phyloP scores from a whole-genome alignment of 2,113 vertebrate genomes.

The Lasiurus borealis region DNA sequence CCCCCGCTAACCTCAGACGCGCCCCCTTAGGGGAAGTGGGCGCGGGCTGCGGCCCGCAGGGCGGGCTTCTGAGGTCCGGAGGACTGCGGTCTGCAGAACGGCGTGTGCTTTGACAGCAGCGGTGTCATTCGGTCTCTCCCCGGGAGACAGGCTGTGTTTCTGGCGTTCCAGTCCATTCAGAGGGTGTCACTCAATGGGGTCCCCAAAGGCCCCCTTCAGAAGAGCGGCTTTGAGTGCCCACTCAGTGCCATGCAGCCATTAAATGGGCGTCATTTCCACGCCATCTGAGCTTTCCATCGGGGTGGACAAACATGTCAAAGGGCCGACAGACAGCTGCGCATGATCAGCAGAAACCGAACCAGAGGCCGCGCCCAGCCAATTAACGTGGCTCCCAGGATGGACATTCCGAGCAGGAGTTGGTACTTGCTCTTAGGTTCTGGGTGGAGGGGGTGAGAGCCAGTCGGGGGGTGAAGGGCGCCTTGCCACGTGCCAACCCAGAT shows the following conservation, averaged over 20 bases:
- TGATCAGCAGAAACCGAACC: not conserved
- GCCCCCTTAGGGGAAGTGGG: not conserved
- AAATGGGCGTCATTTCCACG: not conserved
- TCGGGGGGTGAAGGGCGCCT: not conserved
- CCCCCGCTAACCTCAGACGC: not conserved
- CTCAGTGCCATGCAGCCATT: constrained; percentile 12
- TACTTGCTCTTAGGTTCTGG: constrained; percentile 46
- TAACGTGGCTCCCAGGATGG: constrained; percentile 34
- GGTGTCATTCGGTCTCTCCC: constrained; percentile 49
- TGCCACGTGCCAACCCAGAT: not conserved
- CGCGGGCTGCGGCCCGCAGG: not conserved
- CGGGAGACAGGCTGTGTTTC: constrained; percentile 39
- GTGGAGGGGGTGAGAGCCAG: not conserved
- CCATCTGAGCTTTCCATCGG: constrained; percentile 21
- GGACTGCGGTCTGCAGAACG: constrained; percentile 39
- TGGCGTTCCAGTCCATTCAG: constrained; percentile 31
- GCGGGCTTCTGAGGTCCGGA: not conserved
- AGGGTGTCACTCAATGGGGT: constrained; percentile 40
- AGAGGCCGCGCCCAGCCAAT: constrained; percentile 58
- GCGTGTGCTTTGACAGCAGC: constrained; percentile 24
- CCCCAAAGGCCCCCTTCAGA: constrained; percentile 46
- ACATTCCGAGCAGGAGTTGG: constrained; percentile 3
- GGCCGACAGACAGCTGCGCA: constrained; percentile 31
- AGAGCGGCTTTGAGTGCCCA: not conserved
- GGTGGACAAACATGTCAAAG: not conserved